These are phyloP conservation scores for Atta cephalotes DNA, from an alignment of 1,140 invertebrate species.

Conservation along the genomic window DNA sequence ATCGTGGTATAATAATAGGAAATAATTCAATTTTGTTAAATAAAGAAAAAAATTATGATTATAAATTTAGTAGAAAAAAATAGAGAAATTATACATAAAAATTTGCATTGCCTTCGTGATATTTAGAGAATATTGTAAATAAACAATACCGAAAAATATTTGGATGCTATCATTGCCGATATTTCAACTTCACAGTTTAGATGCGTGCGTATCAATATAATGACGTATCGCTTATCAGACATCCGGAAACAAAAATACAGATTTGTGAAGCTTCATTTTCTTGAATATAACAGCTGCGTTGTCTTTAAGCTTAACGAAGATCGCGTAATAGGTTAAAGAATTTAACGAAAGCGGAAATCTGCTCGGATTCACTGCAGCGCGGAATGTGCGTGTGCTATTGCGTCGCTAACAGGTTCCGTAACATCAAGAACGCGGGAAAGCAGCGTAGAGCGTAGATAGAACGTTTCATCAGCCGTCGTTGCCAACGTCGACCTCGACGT, in stretches of 20 bases:
- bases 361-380: not conserved
- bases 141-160: not conserved
- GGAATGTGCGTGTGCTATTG: conserved; percentile 33
- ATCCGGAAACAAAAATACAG: conserved; percentile 1
- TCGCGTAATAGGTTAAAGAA: conserved; percentile 68
- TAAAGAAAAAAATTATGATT: not conserved
- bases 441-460: not conserved
- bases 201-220: not conserved
- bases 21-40: not conserved
- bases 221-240: not conserved
- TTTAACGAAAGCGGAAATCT: conserved; percentile 54
- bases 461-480: not conserved
- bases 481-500: not conserved
- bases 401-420: conserved; percentile 5
- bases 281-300: not conserved
- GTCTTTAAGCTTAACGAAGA: conserved; percentile 24
- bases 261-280: not conserved
- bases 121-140: not conserved
- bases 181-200: not conserved
- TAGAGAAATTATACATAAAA: not conserved
- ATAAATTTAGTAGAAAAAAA: not conserved
- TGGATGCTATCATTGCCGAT: not conserved
- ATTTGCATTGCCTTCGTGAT: not conserved
- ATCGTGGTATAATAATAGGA: not conserved
- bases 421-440: conserved; percentile 35